Percentiles rank a stretch among this genome's conserved stretches.
Conservation (phyloP, 2,113 vertebrate genomes). For the Saguinus midas region DNA sequence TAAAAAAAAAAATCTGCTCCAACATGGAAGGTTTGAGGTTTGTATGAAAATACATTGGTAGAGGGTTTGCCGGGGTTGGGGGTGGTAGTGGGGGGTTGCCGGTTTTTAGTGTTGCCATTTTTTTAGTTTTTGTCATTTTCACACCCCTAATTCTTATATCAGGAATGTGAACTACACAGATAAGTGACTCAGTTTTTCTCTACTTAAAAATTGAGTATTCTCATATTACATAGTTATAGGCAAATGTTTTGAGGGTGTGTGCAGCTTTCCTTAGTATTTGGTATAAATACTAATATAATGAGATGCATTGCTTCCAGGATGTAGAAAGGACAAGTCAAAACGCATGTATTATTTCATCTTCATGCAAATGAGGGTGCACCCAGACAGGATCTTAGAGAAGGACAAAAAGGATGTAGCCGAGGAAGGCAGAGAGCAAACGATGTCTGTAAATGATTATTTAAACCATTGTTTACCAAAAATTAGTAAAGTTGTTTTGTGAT, state of each 20-base stretch:
- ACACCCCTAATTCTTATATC: not conserved
- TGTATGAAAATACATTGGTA: not conserved
- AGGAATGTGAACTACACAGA: too few species aligned
- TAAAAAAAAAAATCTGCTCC: not conserved
- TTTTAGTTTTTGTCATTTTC: not conserved
- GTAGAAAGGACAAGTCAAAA: not conserved
- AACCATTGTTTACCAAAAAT: not conserved
- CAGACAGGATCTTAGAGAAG: not conserved
- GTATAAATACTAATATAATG: not conserved
- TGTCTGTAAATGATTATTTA: too few species aligned
- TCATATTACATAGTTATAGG: fast-evolving
- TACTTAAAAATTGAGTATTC: not conserved
- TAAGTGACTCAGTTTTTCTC: not conserved
- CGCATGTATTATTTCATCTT: not conserved
- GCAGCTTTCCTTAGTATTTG: not conserved
- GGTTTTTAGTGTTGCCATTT: not conserved
- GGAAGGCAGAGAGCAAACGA: not conserved
- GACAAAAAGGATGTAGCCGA: not conserved
- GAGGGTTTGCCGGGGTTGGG: too few species aligned
- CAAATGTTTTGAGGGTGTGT: not conserved
- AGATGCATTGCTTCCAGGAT: not conserved
- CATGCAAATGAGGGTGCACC: too few species aligned
- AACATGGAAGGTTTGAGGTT: not conserved
- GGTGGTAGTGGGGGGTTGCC: too few species aligned
- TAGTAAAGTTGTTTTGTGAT: not conserved